Conservation (phyloP, 2,797 vertebrate species). For the Coregonus sp. region DNA sequence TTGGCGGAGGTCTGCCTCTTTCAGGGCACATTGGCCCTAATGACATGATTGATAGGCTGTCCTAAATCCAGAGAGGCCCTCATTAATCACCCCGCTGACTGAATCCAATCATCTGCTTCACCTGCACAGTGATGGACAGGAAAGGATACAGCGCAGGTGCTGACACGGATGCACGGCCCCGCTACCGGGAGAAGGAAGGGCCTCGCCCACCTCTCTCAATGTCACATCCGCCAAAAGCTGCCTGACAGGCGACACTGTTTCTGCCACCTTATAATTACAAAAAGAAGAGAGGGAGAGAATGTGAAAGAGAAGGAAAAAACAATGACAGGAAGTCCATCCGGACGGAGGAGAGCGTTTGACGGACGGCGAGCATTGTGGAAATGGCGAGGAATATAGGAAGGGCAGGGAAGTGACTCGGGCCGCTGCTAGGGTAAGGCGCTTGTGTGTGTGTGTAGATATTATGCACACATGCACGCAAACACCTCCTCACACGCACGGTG, state of each 20-base stretch:
- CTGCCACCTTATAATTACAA: slow-evolving; percentile 76
- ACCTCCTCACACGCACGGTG: slow-evolving; percentile 14
- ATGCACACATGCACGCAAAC: slow-evolving; percentile 35
- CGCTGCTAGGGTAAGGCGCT: slow-evolving; percentile 49
- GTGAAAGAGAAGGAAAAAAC: slow-evolving; percentile 56
- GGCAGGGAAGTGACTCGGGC: slow-evolving; percentile 62
- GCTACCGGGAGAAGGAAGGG: slow-evolving; percentile 22
- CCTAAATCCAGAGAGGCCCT: slow-evolving; percentile 97
- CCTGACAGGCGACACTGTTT: slow-evolving; percentile 80
- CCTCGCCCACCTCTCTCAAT: slow-evolving; percentile 79
- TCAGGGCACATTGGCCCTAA: slow-evolving; percentile 99
- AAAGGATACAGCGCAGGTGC: slow-evolving; percentile 92
- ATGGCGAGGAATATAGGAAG: slow-evolving; percentile 47
- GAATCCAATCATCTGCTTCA: slow-evolving; percentile 99
- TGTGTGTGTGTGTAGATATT: neutral
- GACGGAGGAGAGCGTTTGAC: slow-evolving; percentile 71
- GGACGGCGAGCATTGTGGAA: slow-evolving; percentile 35
- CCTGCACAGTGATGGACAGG: slow-evolving; percentile 97
- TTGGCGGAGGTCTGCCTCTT: slow-evolving; percentile 98
- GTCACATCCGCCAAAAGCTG: slow-evolving; percentile 82
- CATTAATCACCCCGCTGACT: slow-evolving; percentile 99
- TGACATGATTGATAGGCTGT: slow-evolving; percentile 99
- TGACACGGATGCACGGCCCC: slow-evolving; percentile 85
- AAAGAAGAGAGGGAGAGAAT: slow-evolving; percentile 6
- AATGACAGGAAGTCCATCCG: slow-evolving; percentile 75